Conservation (phyloP, 2,797 vertebrate genomes). For the Phalanger gymnotis region DNA sequence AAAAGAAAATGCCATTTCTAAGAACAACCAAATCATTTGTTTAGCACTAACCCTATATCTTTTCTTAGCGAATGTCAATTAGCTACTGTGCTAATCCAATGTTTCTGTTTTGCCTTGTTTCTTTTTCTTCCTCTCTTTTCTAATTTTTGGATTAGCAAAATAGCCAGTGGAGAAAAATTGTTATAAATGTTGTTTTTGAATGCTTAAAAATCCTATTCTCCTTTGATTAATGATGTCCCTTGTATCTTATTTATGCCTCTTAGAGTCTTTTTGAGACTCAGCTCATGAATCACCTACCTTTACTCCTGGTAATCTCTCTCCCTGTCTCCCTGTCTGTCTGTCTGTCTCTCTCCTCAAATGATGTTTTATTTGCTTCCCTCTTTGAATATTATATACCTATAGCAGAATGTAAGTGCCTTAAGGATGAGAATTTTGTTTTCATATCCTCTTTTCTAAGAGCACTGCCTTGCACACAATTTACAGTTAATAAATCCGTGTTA, state of each 20-base stretch:
- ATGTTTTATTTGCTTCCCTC: neutral
- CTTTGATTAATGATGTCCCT: slow-evolving; percentile 17
- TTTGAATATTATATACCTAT: neutral
- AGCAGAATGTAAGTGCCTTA: too few species aligned
- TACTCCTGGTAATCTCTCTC: neutral
- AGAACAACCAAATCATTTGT: slow-evolving; percentile 25
- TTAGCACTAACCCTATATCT: neutral
- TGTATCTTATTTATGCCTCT: neutral
- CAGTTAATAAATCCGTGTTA: neutral
- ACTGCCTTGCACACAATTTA: neutral
- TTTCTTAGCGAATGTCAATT: neutral
- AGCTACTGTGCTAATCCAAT: neutral
- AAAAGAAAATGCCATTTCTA: slow-evolving; percentile 32
- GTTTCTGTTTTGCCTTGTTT: neutral
- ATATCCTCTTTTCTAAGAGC: neutral
- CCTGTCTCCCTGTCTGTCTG: rapidly evolving
- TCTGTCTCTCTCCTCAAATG: neutral
- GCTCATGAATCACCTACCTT: neutral
- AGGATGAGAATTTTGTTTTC: neutral
- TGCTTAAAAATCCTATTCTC: neutral
- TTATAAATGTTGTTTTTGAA: neutral
- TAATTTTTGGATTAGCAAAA: neutral
- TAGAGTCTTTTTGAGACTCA: neutral
- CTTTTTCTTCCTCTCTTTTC: neutral
- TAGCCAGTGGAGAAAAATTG: neutral